Evolutionary conservation across 2,888 invertebrate genomes (phyloP), one percentile per base, ranked within the genome.

Genomic region (Cheilosia vernalis): DNA sequence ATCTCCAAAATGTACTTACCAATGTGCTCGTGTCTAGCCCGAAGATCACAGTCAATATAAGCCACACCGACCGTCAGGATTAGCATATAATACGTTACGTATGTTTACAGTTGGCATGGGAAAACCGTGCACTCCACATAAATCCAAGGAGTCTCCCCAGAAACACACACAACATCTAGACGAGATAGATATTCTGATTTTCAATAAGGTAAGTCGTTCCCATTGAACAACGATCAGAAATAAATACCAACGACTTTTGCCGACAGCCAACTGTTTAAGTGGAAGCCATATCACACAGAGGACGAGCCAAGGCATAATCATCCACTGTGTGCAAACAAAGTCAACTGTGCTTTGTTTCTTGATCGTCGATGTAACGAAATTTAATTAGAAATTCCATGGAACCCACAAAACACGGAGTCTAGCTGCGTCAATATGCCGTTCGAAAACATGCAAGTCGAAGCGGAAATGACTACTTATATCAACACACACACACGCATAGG

Each of bases 381-480:
- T 78, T 64, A 78, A 70, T 78, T 78, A 70, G 56, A 63, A 70
- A 64, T 70, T 70, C 70, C n/a, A 19, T 63, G 56, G 24, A 70
- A 64, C 30, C 21, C 10, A 9, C 24, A 51, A 21, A 63, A 30
- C 55, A 56, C 55, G 13, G n/a, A 53, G 7, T 44, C 17, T 15
- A 17, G 44, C 44, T 44, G 15, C 17, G 44, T 44, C 37, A 37
- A n/a, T 37, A 33, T 37, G 3, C 4, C 33, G 37, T 37, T 37
- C 10, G 37, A 37, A 37, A 37, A 37, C 37, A 37, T 37, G 21
- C 21, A 24, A 24, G 7, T 9, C 9, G 21, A 40, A 17, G 21
- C 2, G 2, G n/a, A 37, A 40, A 21, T 37, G 17, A 1, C n/a
- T 42, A 7, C 5, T 53, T 17, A 40, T 40, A 53, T 51, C 24